These are phyloP conservation scores for Drosophila infuscata DNA, from an alignment of 2,888 invertebrate genomes.

Conservation along the genomic window DNA sequence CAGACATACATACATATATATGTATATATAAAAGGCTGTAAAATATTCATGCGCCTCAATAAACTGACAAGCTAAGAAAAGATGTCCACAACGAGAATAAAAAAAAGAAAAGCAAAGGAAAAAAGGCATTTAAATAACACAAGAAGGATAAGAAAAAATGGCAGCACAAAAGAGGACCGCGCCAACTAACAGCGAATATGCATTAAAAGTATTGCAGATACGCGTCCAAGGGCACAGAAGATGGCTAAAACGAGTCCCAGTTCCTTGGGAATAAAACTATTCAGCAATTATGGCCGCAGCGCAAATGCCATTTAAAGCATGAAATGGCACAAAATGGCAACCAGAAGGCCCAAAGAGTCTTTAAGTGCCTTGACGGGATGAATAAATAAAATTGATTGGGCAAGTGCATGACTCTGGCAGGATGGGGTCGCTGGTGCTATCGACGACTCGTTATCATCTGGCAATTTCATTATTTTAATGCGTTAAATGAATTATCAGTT, in stretches of 20 bases:
- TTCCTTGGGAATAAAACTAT: constrained; percentile 25
- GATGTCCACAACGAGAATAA: constrained; percentile 50
- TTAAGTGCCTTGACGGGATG: constrained; percentile 27
- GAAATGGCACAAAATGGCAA: constrained; percentile 15
- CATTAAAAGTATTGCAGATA: constrained; percentile 72
- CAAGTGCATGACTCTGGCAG: constrained; percentile 50
- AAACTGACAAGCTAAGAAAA: constrained; percentile 68
- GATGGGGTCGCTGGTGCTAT: constrained; percentile 22
- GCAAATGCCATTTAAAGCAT: constrained; percentile 56
- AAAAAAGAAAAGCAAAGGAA: constrained; percentile 43
- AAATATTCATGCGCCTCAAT: constrained; percentile 80
- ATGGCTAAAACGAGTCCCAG: constrained; percentile 5
- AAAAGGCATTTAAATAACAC: constrained; percentile 58
- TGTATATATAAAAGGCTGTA: constrained; percentile 42
- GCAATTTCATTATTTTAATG: constrained; percentile 78
- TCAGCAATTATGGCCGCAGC: constrained; percentile 52
- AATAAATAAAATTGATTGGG: constrained; percentile 77
- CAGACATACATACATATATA: not conserved
- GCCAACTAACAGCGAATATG: constrained; percentile 69
- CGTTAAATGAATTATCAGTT: constrained; percentile 64
- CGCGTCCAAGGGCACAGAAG: not conserved
- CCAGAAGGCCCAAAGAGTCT: constrained; percentile 36
- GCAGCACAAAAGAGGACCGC: constrained; percentile 44
- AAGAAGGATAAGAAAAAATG: constrained; percentile 31
- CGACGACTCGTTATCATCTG: constrained; percentile 65